Evolutionary conservation across 1,140 invertebrate species (phyloP), one percentile per base, ranked within the genome.

Genomic region (Drosophila arawakana): DNA sequence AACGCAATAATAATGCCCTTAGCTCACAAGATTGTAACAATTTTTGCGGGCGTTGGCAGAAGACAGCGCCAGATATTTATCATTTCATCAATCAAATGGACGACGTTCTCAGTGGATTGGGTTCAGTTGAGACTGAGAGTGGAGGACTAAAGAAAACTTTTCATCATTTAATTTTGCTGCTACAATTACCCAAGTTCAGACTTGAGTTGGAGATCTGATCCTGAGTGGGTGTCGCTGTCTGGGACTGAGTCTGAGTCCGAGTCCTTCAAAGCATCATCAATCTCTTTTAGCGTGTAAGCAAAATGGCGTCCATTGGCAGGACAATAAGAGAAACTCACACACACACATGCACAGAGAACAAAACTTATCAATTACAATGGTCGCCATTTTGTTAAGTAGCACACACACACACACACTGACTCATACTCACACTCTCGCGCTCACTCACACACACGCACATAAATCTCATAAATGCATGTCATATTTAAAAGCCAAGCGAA

Each of bases 301-400:
- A 73, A 66, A 73, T 66, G 69, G 74, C 50, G 70, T 9, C 55
- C 68, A 74, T 73, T 70, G 74, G 49, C 76, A 76, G 74, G 71
- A 77, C 83, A 86, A 86, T 81, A 84, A 85, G 50, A 46, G 67
- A 50, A 65, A 76, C 59, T 76, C 72, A 67, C 11, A 65, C 49
- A 83, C 18, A 21, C 18, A 21, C 18, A 21, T 21, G 1, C 18
- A 21, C 18, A 21, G 18, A 21, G 18, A 30, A 35, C 55, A 76
- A 73, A 83, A 88, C 84, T 89, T 89, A 90, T 89, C 84, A 89
- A 89, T 90, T 89, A 89, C 84, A 78, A 78, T 81, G 69, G 74
- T 65, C 60, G 70, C 75, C 80, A 74, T 74, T 75, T 77, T 74
- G 71, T 68, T 68, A 18, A 50, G 55, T 15, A 41, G 47, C 35